Percentiles rank a stretch among this genome's conserved stretches.
Conservation (phyloP, 2,797 vertebrate genomes). For the Thripadectes ignobilis region DNA sequence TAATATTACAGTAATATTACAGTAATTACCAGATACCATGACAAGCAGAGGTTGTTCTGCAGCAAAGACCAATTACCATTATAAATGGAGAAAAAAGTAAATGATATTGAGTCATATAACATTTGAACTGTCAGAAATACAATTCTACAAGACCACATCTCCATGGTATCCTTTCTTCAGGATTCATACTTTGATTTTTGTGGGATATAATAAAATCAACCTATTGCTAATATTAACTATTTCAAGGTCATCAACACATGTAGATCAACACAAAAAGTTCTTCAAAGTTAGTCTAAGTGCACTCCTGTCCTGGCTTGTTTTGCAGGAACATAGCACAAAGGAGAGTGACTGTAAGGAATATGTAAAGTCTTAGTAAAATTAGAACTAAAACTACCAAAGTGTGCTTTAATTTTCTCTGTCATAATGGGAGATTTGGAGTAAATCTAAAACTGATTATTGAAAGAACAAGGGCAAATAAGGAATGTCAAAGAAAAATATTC, state of each 20-base stretch:
- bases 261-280: background rate
- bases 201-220: background rate
- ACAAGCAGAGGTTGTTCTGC: background rate
- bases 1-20: no score
- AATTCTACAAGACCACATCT: background rate
- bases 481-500: background rate
- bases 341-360: background rate
- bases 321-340: background rate
- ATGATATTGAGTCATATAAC: background rate
- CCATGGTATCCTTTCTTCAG: background rate
- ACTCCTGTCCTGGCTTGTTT: background rate
- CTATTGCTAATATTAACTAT: background rate
- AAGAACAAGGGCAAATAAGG: background rate
- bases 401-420: background rate
- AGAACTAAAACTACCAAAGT: background rate
- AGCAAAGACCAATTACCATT: background rate
- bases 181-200: background rate
- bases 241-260: background rate
- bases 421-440: background rate
- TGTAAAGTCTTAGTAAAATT: background rate
- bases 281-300: background rate
- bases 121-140: background rate
- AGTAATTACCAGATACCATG: background rate
- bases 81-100: background rate
- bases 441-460: background rate